These are phyloP conservation scores for Synergus laeviventris DNA, from an alignment of 2,888 invertebrate species.

Conservation along the genomic window DNA sequence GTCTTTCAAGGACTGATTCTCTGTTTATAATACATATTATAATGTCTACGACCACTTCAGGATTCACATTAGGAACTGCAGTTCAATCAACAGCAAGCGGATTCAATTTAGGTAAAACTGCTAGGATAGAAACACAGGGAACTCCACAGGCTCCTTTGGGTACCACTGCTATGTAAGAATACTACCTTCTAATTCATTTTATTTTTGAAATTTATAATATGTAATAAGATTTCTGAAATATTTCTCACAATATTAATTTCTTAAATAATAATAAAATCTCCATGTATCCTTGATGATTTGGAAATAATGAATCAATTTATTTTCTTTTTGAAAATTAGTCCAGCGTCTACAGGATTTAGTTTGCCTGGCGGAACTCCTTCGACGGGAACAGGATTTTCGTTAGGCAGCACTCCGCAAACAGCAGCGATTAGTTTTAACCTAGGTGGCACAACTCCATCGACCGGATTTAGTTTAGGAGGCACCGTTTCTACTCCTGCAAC, in stretches of 20 bases:
- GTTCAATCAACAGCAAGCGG: constrained; percentile 50
- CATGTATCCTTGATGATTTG: background rate
- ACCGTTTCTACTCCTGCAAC: constrained; percentile 52
- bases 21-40: background rate
- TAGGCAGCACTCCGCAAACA: constrained; percentile 52
- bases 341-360: background rate
- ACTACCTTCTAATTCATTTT: background rate
- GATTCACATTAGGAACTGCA: constrained; percentile 56
- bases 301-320: background rate
- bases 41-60: constrained; percentile 38
- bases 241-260: too few species aligned
- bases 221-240: too few species aligned
- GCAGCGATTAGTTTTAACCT: constrained; percentile 44
- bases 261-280: background rate
- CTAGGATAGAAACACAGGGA: constrained; percentile 49
- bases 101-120: constrained; percentile 56
- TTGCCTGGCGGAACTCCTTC: constrained; percentile 46
- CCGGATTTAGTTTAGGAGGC: constrained; percentile 50
- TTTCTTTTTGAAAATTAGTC: constrained; percentile 9
- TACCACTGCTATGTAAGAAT: constrained; percentile 64
- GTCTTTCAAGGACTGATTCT: background rate
- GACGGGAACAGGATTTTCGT: constrained; percentile 57
- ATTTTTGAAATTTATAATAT: background rate
- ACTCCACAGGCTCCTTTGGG: constrained; percentile 64
- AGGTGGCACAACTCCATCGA: constrained; percentile 45